Evolutionary conservation across 2,113 vertebrate genomes (phyloP).

Genomic region (Grallaria varia): DNA sequence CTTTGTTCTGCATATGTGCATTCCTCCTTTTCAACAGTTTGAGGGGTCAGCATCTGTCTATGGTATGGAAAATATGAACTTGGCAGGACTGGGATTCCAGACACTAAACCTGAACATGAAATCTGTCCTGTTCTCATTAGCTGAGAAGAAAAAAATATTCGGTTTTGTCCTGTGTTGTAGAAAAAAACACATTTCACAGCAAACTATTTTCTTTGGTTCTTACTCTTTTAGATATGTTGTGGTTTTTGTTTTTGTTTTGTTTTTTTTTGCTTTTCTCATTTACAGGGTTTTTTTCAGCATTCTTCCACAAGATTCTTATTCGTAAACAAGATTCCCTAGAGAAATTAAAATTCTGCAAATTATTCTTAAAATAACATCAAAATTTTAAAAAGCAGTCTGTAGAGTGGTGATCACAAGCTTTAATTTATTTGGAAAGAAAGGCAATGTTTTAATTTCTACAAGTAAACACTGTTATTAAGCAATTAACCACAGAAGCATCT

Average conservation of each 20-base stretch:
- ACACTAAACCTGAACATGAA: neutral
- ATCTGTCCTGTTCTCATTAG: neutral
- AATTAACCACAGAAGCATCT: neutral
- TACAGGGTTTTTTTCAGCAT: neutral
- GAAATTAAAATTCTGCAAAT: neutral
- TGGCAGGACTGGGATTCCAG: neutral
- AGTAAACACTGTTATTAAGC: conserved; percentile 8
- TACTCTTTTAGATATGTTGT: neutral
- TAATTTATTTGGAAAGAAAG: neutral
- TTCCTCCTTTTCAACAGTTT: neutral
- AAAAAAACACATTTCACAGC: neutral
- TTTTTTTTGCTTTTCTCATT: neutral
- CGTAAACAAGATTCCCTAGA: neutral
- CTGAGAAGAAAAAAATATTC: neutral
- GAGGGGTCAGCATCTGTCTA: neutral
- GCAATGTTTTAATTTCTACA: neutral
- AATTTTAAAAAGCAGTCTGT: neutral
- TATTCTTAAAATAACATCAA: neutral
- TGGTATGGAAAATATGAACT: rapidly evolving
- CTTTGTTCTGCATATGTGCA: neutral
- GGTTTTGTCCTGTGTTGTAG: neutral
- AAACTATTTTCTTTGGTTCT: neutral
- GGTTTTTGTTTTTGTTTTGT: no score
- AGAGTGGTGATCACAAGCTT: neutral
- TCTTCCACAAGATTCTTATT: neutral